phyloP scores from a whole-genome alignment of 2,797 vertebrate genomes.

The Agapornis canus region DNA sequence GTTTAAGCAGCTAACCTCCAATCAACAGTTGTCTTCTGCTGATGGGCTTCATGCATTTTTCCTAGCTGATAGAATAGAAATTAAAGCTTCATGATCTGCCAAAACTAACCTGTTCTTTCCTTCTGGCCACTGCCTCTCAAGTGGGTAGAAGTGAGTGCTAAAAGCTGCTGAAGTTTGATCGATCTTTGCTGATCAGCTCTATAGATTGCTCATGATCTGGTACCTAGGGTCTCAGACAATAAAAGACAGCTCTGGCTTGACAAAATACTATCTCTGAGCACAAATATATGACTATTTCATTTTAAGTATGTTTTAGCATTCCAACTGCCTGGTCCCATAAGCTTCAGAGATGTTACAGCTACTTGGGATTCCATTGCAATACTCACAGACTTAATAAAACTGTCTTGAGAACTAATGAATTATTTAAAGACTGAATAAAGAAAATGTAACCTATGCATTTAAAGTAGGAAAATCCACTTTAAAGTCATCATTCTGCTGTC shows the following conservation, averaged over 20 bases:
- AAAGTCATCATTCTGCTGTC: conserved; percentile 64
- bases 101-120: background rate
- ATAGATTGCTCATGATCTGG: background rate
- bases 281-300: conserved; percentile 40
- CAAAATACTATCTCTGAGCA: background rate
- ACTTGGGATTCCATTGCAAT: conserved; percentile 69
- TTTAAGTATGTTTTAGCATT: conserved; percentile 54
- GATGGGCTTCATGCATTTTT: background rate
- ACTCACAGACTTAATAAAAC: conserved; percentile 75
- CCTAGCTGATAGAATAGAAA: background rate
- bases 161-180: background rate
- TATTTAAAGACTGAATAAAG: conserved; percentile 78
- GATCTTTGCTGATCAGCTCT: background rate
- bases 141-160: background rate
- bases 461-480: conserved; percentile 75
- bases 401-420: conserved; percentile 77
- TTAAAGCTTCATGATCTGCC: background rate
- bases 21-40: background rate
- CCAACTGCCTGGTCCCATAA: conserved; percentile 47
- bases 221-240: background rate
- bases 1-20: background rate
- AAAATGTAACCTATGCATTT: conserved; percentile 78
- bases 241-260: background rate
- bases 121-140: fast-evolving
- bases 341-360: conserved; percentile 57